Percentiles rank a stretch among this genome's conserved stretches.
phyloP scores from a whole-genome alignment of 2,113 vertebrate genomes.

The Anser cygnoides region DNA sequence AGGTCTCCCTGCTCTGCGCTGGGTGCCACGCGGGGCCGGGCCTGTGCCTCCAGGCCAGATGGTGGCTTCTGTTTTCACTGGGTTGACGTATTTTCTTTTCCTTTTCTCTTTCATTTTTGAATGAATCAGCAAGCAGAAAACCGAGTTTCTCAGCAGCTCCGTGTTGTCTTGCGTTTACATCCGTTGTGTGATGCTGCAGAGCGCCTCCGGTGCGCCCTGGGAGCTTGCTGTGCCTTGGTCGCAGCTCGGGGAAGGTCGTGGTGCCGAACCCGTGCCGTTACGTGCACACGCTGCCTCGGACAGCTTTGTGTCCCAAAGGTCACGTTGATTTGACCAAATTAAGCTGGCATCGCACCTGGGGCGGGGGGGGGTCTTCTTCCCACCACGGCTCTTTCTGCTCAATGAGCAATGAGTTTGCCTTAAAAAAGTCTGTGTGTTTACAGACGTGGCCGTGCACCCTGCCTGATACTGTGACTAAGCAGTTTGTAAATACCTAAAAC shows the following conservation, averaged over 20 bases:
- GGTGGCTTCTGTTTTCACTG: constrained; percentile 1
- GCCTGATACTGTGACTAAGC: neutral
- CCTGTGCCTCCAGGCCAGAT: neutral
- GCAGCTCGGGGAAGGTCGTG: neutral
- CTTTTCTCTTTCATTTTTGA: neutral
- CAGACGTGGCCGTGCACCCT: neutral
- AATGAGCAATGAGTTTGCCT: neutral
- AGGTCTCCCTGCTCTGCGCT: neutral
- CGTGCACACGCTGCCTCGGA: accelerated
- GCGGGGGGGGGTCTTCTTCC: neutral
- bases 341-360: neutral
- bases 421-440: neutral
- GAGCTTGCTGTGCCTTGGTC: neutral
- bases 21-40: no score
- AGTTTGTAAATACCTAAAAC: neutral
- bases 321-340: neutral
- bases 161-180: neutral
- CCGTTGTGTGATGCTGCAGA: neutral
- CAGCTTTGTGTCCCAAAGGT: neutral
- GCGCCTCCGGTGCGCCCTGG: neutral
- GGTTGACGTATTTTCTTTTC: neutral
- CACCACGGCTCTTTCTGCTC: neutral
- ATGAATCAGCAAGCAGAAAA: constrained; percentile 19
- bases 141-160: neutral
- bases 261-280: neutral